These are phyloP conservation scores for Chydorus sphaericus DNA, from an alignment of 2,888 invertebrate genomes.

Conservation along the genomic window DNA sequence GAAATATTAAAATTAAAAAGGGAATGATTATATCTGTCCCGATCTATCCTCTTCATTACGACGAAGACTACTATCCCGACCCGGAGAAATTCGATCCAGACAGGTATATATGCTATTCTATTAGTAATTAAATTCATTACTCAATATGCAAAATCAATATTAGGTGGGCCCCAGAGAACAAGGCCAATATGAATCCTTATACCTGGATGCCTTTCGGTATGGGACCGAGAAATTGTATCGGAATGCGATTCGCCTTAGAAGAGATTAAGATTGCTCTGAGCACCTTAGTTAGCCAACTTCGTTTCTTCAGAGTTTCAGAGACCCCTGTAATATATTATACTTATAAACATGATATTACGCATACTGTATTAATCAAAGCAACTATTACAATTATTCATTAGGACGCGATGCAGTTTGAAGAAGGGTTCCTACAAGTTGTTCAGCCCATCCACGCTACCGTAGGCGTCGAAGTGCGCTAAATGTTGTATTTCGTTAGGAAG, in stretches of 20 bases:
- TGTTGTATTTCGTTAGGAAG: too few species aligned
- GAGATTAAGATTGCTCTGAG: conserved; percentile 14
- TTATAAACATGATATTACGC: too few species aligned
- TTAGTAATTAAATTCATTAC: background rate
- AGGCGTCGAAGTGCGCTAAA: background rate
- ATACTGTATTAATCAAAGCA: background rate
- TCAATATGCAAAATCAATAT: background rate
- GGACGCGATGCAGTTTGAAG: background rate
- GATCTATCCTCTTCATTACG: conserved; percentile 40
- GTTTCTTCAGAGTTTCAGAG: conserved; percentile 8
- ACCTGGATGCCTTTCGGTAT: conserved; percentile 17
- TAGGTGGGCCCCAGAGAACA: conserved; percentile 22
- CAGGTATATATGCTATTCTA: too few species aligned
- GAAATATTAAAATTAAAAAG: conserved; percentile 34
- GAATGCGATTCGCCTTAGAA: conserved; percentile 15
- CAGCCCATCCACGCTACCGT: background rate
- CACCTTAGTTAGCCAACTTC: conserved; percentile 6
- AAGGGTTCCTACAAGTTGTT: background rate
- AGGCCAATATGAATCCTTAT: conserved; percentile 5
- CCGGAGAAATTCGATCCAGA: conserved; percentile 43
- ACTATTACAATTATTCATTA: background rate
- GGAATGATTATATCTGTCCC: conserved; percentile 40
- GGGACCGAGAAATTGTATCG: conserved; percentile 18
- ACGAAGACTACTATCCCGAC: conserved; percentile 39
- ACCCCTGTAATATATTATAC: conserved; percentile 6